These are phyloP conservation scores for Acanthopagrus latus DNA, from an alignment of 2,797 vertebrate species.

Conservation along the genomic window DNA sequence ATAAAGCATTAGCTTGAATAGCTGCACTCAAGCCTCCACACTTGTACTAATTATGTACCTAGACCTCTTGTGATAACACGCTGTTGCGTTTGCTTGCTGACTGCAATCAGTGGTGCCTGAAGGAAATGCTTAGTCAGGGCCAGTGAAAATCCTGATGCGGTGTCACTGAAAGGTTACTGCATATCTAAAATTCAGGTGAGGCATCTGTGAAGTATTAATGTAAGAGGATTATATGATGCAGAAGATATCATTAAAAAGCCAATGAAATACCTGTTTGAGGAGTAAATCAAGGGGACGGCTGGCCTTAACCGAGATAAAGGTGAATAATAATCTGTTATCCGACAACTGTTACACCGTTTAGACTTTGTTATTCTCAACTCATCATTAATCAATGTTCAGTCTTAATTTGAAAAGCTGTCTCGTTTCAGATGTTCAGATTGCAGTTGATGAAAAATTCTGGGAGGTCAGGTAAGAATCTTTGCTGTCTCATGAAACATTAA, in stretches of 20 bases:
- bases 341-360: not conserved
- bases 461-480: not conserved
- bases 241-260: conserved; percentile 9
- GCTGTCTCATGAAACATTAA: conserved; percentile 15
- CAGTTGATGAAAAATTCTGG: not conserved
- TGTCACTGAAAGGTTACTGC: conserved; percentile 3
- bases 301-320: conserved; percentile 7
- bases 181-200: conserved; percentile 7
- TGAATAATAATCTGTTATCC: conserved; percentile 7
- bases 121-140: conserved; percentile 6
- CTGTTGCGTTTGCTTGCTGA: conserved; percentile 21
- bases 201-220: conserved; percentile 8
- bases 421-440: conserved; percentile 17
- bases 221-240: not conserved
- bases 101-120: conserved; percentile 36
- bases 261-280: conserved; percentile 4
- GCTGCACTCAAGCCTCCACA: conserved; percentile 45
- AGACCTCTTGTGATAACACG: conserved; percentile 42
- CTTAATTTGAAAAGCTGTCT: not conserved
- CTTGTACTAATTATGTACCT: conserved; percentile 52
- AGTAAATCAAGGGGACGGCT: conserved; percentile 2
- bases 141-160: not conserved
- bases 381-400: conserved; percentile 18
- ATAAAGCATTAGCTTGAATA: conserved; percentile 38
- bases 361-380: not conserved